Conservation (phyloP, 1,140 invertebrate species). For the Marisa cornuarietis region DNA sequence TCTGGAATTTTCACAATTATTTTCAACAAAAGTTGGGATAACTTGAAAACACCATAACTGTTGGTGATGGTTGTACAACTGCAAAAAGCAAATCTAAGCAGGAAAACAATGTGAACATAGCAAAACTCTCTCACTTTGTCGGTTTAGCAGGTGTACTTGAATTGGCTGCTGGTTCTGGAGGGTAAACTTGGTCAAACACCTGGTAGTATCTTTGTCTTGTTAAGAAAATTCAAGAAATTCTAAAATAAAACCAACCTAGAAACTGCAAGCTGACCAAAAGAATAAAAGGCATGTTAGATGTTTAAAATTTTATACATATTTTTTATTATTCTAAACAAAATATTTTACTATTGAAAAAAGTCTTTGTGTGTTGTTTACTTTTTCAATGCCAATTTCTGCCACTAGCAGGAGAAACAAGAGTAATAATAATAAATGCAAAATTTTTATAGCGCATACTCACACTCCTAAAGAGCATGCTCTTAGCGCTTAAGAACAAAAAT, state of each 20-base stretch:
- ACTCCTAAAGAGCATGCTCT: too few species aligned
- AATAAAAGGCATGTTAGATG: not conserved
- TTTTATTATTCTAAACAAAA: not conserved
- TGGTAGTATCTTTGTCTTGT: constrained; percentile 30
- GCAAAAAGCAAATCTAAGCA: too few species aligned
- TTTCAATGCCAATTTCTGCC: too few species aligned
- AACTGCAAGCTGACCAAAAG: not conserved
- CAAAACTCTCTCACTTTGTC: not conserved
- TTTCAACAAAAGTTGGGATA: too few species aligned
- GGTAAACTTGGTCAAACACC: constrained; percentile 43
- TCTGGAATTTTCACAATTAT: too few species aligned
- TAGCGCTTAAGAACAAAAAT: too few species aligned
- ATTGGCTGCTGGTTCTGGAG: not conserved
- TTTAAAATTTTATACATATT: not conserved
- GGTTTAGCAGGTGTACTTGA: constrained; percentile 4
- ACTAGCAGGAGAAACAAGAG: not conserved
- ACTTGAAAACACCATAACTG: too few species aligned
- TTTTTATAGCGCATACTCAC: too few species aligned
- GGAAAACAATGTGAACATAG: too few species aligned
- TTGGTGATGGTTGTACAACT: too few species aligned
- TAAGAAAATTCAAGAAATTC: not conserved
- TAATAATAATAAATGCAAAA: too few species aligned
- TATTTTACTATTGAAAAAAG: not conserved
- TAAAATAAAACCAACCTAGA: not conserved
- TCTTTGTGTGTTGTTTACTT: not conserved